A percentile compares a stretch with the other conserved stretches of the same genome.
Conservation (phyloP, 2,113 vertebrate species). For the Axis porcinus region DNA sequence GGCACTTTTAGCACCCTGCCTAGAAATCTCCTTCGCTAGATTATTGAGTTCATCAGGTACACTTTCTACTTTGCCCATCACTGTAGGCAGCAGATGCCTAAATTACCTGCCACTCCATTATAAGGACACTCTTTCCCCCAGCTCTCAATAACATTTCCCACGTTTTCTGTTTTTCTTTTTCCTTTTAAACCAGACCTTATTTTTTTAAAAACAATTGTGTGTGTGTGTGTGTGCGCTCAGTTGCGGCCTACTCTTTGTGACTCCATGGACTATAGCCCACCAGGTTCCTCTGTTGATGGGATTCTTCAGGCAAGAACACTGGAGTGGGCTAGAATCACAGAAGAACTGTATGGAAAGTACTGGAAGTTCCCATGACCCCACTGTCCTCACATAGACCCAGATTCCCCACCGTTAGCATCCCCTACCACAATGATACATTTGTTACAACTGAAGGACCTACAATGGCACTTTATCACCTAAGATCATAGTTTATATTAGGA, state of each 20-base stretch:
- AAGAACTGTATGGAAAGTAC: background rate
- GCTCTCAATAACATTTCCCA: background rate
- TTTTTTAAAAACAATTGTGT: background rate
- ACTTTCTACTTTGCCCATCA: background rate
- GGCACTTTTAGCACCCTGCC: background rate
- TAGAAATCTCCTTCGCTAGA: background rate
- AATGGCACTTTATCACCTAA: background rate
- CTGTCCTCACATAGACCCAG: background rate
- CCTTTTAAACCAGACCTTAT: background rate
- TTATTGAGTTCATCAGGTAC: background rate
- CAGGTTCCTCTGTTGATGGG: background rate
- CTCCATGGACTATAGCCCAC: background rate
- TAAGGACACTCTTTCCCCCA: background rate
- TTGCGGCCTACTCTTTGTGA: background rate
- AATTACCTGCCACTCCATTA: background rate
- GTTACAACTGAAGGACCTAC: background rate
- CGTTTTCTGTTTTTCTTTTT: background rate
- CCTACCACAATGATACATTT: background rate
- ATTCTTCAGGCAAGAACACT: background rate
- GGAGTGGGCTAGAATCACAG: background rate
- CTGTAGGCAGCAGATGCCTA: background rate
- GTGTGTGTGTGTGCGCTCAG: fast-evolving
- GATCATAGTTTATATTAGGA: background rate
- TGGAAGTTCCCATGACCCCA: background rate
- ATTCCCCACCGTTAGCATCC: background rate